Conservation (phyloP, 2,888 invertebrate genomes). For the Lobophora halterata region DNA sequence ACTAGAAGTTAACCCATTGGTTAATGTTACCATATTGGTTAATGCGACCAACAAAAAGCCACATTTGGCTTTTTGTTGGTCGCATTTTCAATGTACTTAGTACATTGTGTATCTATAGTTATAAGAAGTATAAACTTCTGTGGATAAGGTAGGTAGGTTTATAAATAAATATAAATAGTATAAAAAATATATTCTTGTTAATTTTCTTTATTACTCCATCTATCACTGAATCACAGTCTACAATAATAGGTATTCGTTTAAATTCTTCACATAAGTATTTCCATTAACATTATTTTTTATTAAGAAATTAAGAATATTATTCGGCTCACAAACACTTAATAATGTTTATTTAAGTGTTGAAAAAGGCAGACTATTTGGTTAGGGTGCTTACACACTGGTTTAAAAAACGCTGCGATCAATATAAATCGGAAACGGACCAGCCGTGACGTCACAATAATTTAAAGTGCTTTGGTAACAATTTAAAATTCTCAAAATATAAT, state of each 20-base stretch:
- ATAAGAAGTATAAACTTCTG: too few species aligned
- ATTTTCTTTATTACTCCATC: constrained; percentile 20
- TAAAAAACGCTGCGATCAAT: constrained; percentile 41
- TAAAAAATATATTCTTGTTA: constrained; percentile 2
- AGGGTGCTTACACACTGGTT: constrained; percentile 40
- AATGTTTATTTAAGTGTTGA: constrained; percentile 8
- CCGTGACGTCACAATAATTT: constrained; percentile 24
- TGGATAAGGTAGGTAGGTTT: too few species aligned
- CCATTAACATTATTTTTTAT: constrained; percentile 17
- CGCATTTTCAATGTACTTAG: too few species aligned
- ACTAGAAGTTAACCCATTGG: too few species aligned
- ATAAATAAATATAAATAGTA: too few species aligned
- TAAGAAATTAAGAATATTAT: constrained; percentile 24
- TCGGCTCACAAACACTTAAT: constrained; percentile 12
- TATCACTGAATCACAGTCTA: constrained; percentile 27
- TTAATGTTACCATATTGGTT: too few species aligned
- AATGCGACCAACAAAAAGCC: too few species aligned
- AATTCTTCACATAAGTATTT: constrained; percentile 20
- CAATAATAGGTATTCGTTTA: constrained; percentile 19
- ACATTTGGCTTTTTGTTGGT: too few species aligned
- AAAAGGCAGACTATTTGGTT: constrained; percentile 19
- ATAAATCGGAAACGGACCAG: constrained; percentile 36
- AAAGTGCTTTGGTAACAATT: constrained; percentile 26
- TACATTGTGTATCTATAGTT: too few species aligned
- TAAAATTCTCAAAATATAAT: constrained; percentile 14